These are phyloP conservation scores for Esox niger DNA, from an alignment of 2,113 vertebrate genomes.

Conservation along the genomic window DNA sequence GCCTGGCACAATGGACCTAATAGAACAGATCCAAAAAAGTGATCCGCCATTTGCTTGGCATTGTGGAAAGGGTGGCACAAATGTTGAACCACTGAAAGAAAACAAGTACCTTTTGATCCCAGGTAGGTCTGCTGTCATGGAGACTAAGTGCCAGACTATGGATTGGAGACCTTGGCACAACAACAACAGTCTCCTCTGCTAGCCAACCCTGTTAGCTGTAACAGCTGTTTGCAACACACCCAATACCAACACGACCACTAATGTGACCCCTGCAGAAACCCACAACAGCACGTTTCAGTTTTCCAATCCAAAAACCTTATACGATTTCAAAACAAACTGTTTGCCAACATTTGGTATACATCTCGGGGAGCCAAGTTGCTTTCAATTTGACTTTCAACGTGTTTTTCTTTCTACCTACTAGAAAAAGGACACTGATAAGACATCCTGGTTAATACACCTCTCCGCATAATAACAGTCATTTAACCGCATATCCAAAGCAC, in stretches of 20 bases:
- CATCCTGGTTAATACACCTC: too few relatives aligned
- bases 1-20: too few relatives aligned
- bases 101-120: too few relatives aligned
- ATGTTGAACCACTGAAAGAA: too few relatives aligned
- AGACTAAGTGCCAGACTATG: background rate
- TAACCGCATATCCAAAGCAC: background rate
- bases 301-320: constrained; percentile 28
- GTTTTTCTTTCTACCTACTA: too few relatives aligned
- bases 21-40: too few relatives aligned
- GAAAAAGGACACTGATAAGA: too few relatives aligned
- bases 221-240: constrained; percentile 57
- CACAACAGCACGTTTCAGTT: constrained; percentile 15
- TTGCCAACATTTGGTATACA: background rate
- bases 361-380: background rate
- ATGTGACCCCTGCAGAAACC: constrained; percentile 3
- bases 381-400: background rate
- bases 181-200: constrained; percentile 6
- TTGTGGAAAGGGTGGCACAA: too few relatives aligned
- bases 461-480: too few relatives aligned
- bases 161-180: constrained; percentile 30
- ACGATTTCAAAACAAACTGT: constrained; percentile 22
- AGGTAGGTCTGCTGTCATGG: too few relatives aligned
- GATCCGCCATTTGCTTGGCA: too few relatives aligned
- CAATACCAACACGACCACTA: constrained; percentile 44
- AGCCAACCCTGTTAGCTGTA: constrained; percentile 28